Evolutionary conservation across 2,113 vertebrate genomes (phyloP).

Genomic region (Tonatia bakeri): DNA sequence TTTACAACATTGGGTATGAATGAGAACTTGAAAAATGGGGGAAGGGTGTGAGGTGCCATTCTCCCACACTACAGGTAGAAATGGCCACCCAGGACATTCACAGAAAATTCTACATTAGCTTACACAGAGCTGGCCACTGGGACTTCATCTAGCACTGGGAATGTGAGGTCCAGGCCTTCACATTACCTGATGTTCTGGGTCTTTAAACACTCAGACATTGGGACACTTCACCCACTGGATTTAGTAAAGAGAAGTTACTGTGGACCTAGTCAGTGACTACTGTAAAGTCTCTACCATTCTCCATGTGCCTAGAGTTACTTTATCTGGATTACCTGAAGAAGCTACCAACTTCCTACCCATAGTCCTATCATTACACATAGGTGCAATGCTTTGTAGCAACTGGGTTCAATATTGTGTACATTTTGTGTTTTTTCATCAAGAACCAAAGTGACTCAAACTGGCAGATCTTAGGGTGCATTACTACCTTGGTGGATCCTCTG

Average conservation of each 20-base stretch:
- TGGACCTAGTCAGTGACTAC: neutral
- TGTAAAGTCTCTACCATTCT: neutral
- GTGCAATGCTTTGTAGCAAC: neutral
- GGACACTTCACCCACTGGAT: neutral
- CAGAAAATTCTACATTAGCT: neutral
- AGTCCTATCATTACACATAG: neutral
- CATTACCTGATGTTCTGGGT: neutral
- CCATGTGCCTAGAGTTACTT: neutral
- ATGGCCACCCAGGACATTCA: neutral
- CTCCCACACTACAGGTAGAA: neutral
- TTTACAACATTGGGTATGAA: neutral
- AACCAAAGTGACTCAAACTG: neutral
- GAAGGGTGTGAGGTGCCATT: neutral
- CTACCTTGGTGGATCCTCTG: neutral
- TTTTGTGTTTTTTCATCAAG: neutral
- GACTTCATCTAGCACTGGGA: neutral
- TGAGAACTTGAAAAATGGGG: neutral
- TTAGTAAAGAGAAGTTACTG: neutral
- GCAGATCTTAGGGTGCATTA: neutral
- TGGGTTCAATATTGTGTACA: neutral
- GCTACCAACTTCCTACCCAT: neutral
- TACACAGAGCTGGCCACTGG: neutral
- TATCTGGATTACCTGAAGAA: neutral
- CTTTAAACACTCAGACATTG: neutral
- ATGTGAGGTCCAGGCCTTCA: neutral